Base-by-base conservation (phyloP, 2,797 vertebrate genomes). In the Pangasius mekongensis region DNA sequence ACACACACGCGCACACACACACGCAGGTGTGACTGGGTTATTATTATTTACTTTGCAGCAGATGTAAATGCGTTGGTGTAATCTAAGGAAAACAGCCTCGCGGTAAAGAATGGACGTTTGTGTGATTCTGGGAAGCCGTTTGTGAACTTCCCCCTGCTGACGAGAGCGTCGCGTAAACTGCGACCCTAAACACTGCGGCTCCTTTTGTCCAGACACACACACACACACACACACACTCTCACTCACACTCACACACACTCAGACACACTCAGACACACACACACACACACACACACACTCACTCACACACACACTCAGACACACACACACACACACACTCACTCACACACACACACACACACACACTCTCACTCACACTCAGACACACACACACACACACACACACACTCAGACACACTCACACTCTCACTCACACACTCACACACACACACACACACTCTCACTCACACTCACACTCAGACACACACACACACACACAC, bases 1-100 rank as follows among this genome's bases (percentile, higher is more conserved):
- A 14, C 14, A 54, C 52, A 30, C 33, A 39, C 54, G 27, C n/a
- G 76, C 49, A 58, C 47, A 30, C 43, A 43, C 43, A 43, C 43
- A 6, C 80, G 85, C 11, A 18, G 16, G 49, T 56, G 56, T 56
- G n/a, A 54, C 56, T 20, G 3, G 16, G 8, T 80, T 33, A 80
- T 33, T 47, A 39, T 76, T 49, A 22, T 33, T 8, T 39, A 13
- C 20, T 71, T 62, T 86, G 39, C 64, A 1, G 30, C 58, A 33
- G 78, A 91, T 73, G 84, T 78, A 84, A 90, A 89, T 30, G 5
- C 49, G 33, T 52, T n/a, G 8, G 27, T 82, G 83, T 85, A 86
- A 85, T 49, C 76, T 69, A 88, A 69, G 67, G 56, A 90, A 85
- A 88, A 74, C 54, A 54, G 73, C 66, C 36, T 20, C 73, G 54